These are phyloP conservation scores for Trissolcus basalis DNA, from an alignment of 1,140 invertebrate genomes.

Conservation along the genomic window DNA sequence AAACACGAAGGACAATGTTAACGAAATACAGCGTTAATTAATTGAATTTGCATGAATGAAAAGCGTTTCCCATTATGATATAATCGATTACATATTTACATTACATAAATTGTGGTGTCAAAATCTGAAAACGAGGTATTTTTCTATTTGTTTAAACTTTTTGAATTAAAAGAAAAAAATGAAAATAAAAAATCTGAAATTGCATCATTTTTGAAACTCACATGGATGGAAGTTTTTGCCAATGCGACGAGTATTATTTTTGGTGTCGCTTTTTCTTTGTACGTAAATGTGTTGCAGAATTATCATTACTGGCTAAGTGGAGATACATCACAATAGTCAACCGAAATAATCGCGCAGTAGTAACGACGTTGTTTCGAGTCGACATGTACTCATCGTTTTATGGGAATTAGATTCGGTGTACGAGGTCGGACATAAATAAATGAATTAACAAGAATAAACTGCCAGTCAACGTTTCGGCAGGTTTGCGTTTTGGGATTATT, in stretches of 20 bases:
- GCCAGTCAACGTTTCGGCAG: slow-evolving; percentile 33
- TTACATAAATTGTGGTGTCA: no score
- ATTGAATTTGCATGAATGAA: slow-evolving; percentile 1
- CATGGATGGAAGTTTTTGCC: slow-evolving; percentile 18
- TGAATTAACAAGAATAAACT: slow-evolving; percentile 36
- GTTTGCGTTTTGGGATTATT: slow-evolving; percentile 37
- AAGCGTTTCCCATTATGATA: no score
- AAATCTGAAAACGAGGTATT: no score
- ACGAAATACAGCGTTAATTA: slow-evolving; percentile 43
- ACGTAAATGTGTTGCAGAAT: neutral
- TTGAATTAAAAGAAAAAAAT: no score
- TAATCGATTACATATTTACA: no score
- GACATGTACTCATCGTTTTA: slow-evolving; percentile 11
- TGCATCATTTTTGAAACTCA: slow-evolving; percentile 3
- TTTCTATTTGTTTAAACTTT: no score
- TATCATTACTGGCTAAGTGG: neutral
- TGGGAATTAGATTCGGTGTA: slow-evolving; percentile 10
- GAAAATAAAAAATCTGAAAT: no score
- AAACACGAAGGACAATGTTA: slow-evolving; percentile 47
- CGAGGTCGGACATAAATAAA: slow-evolving; percentile 18
- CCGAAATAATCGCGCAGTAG: slow-evolving; percentile 15
- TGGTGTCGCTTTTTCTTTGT: neutral
- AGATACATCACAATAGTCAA: slow-evolving; percentile 14
- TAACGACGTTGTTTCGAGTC: slow-evolving; percentile 13
- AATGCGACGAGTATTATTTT: slow-evolving; percentile 1